These are phyloP conservation scores for Urosaurus nigricauda DNA, from an alignment of 2,797 vertebrate genomes.

Conservation along the genomic window DNA sequence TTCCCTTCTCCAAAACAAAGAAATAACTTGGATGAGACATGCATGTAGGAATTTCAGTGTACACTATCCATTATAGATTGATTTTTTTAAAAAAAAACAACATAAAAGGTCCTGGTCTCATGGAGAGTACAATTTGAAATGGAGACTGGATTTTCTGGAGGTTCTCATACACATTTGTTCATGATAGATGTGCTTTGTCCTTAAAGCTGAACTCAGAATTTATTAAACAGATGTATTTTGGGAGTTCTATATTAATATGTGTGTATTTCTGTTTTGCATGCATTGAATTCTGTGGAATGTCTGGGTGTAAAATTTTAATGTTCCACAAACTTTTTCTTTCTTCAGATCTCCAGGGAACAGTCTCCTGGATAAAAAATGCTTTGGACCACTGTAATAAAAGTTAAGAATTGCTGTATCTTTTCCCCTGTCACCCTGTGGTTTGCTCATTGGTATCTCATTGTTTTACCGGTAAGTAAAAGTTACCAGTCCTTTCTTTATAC, in stretches of 20 bases:
- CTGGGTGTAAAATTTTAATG: background rate
- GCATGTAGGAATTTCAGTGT: background rate
- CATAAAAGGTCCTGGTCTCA: background rate
- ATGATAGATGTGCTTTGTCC: background rate
- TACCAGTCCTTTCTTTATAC: background rate
- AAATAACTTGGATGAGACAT: background rate
- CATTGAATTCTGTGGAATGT: background rate
- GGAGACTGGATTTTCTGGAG: background rate
- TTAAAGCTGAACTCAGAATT: background rate
- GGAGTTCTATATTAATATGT: background rate
- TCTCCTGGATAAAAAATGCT: background rate
- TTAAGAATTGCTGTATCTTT: background rate
- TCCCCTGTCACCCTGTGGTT: background rate
- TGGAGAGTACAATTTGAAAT: background rate
- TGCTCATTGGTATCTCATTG: background rate
- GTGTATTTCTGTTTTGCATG: background rate
- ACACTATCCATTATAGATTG: too few relatives aligned
- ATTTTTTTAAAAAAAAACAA: background rate
- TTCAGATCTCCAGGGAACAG: background rate
- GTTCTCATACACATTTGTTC: accelerated
- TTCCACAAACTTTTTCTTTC: background rate
- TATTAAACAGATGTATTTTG: background rate
- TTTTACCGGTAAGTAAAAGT: background rate
- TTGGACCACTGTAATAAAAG: background rate
- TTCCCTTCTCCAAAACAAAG: background rate